These are phyloP conservation scores for Kobus ellipsiprymnus DNA, from an alignment of 2,113 vertebrate genomes.

Conservation along the genomic window DNA sequence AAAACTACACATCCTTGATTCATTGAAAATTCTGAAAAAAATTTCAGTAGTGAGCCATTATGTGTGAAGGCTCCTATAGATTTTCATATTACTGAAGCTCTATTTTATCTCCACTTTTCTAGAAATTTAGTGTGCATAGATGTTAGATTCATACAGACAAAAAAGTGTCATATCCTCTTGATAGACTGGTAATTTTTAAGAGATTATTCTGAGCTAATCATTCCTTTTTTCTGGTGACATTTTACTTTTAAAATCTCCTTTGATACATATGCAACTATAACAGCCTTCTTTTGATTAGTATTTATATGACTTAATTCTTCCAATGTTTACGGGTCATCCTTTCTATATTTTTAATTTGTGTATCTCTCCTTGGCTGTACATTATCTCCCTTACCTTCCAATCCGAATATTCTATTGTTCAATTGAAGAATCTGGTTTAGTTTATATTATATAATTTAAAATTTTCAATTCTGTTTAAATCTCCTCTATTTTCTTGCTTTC, in stretches of 20 bases:
- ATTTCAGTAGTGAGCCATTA: not conserved
- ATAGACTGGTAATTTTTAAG: not conserved
- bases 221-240: not conserved
- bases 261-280: not conserved
- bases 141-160: not conserved
- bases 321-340: not conserved
- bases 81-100: not conserved
- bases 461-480: not conserved
- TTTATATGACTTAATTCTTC: not conserved
- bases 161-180: not conserved
- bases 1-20: not conserved
- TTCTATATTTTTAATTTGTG: not conserved
- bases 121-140: not conserved
- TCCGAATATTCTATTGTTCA: not conserved
- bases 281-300: not conserved
- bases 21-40: not conserved
- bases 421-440: not conserved
- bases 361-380: not conserved
- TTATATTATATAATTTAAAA: not conserved
- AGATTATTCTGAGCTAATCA: not conserved
- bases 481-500: not conserved
- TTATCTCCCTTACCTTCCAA: fast-evolving
- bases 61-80: not conserved
- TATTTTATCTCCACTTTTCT: not conserved
- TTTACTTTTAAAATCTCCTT: not conserved